Evolutionary conservation across 2,888 invertebrate genomes (phyloP), one percentile per base, ranked within the genome.

Genomic region (Pollenia griseotomentosa): DNA sequence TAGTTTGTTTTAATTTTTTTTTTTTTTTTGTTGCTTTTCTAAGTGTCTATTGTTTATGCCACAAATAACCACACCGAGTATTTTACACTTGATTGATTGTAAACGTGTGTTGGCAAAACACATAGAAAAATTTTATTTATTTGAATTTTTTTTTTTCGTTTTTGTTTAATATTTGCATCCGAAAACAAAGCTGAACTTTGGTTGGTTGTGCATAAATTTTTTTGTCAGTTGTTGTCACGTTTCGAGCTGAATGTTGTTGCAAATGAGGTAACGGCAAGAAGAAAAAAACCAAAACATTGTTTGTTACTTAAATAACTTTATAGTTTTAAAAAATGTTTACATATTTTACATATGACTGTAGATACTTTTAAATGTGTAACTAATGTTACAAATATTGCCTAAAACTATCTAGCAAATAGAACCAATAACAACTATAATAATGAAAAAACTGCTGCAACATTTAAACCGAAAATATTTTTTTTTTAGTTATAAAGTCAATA

Each of bases 31-130:
- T 23, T 16, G 33, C n/a, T 68, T 78, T 73, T 66, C 23, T 44
- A 11, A 33, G 19, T 48, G 57, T 66, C 75, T 80, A 71, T 83
- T 86, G 80, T 83, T 79, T 66, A 42, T 66, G 80, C 44, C 59
- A 48, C 53, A 82, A 75, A 59, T 23, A 78, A 57, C 55, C 44
- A 68, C 78, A 68, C 66, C 65, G 19, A 81, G 86, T 78, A 73
- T 87, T 84, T 87, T 84, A 87, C 86, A 84, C 84, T 87, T 87
- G 86, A 87, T 87, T 87, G 86, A 87, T 86, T 86, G 86, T 63
- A 81, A 87, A 87, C 86, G 86, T 87, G 86, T 87, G 83, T 83
- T 87, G 86, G 80, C 84, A 83, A 81, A 87, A 86, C 79, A 86
- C 48, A 61, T 55, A 63, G 44, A 82, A 59, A 75, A 61, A 44